These are phyloP conservation scores for Rostratula benghalensis DNA, from an alignment of 2,113 vertebrate genomes.

Conservation along the genomic window DNA sequence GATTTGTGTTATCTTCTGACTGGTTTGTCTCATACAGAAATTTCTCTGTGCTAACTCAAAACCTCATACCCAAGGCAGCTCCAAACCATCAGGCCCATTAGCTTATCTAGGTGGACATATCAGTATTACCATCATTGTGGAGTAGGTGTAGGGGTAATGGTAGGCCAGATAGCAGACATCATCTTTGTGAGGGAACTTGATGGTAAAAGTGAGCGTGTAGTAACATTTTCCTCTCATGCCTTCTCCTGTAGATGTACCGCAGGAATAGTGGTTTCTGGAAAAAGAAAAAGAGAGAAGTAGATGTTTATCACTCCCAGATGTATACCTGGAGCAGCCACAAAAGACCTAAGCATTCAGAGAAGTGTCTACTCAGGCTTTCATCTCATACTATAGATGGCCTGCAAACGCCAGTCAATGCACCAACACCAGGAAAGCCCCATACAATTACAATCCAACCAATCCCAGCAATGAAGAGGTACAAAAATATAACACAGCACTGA, in stretches of 20 bases:
- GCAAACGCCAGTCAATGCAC: neutral
- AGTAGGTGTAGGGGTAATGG: constrained; percentile 93
- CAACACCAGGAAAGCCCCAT: neutral
- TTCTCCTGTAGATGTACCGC: neutral
- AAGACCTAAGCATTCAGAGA: neutral
- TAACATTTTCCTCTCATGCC: constrained; percentile 64
- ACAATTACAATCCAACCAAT: neutral
- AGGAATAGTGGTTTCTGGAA: constrained; percentile 84
- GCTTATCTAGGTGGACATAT: neutral
- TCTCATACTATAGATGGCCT: neutral
- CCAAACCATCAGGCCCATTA: neutral
- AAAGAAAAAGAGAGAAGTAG: neutral
- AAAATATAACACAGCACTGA: neutral
- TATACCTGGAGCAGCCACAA: neutral
- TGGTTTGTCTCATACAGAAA: neutral
- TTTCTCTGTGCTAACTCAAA: neutral
- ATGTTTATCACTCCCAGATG: neutral
- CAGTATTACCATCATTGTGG: constrained; percentile 83
- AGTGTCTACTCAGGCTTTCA: neutral
- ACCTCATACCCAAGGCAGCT: neutral
- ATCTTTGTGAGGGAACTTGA: constrained; percentile 85
- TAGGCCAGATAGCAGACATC: constrained; percentile 94
- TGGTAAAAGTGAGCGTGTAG: constrained; percentile 86
- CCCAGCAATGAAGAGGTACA: neutral
- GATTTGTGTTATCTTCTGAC: neutral